phyloP scores from a whole-genome alignment of 2,888 invertebrate genomes.

The Ecdyonurus torrentis region DNA sequence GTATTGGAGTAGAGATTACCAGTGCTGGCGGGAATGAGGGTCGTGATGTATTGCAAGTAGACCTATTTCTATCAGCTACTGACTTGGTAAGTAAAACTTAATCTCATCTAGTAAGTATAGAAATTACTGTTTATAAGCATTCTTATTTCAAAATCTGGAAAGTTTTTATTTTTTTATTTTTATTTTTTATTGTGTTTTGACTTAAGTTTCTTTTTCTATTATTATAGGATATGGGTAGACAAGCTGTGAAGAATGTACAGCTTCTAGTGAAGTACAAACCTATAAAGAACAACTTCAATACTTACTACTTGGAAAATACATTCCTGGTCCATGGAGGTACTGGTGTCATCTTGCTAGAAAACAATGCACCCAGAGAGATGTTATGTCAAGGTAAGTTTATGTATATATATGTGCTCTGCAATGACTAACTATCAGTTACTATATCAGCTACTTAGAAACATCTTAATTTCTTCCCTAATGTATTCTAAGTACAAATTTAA shows the following conservation, averaged over 20 bases:
- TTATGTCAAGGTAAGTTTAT: no score
- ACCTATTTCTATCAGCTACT: not conserved
- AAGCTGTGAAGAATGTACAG: no score
- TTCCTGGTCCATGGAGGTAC: not conserved
- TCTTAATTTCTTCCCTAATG: no score
- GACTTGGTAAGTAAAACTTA: not conserved
- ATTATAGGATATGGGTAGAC: not conserved
- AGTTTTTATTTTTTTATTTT: not conserved
- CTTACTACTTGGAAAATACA: no score
- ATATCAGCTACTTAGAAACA: no score
- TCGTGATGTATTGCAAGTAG: not conserved
- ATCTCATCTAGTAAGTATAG: not conserved
- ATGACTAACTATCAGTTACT: no score
- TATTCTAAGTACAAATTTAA: no score
- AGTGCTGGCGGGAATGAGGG: not conserved
- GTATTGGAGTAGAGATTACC: not conserved
- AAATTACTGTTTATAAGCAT: not conserved
- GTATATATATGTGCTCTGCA: no score
- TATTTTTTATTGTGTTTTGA: not conserved
- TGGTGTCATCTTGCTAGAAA: not conserved
- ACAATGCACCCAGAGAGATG: not conserved
- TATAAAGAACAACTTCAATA: no score
- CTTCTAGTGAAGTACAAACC: no score
- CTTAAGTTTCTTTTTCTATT: not conserved
- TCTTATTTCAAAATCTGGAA: not conserved